Base-by-base conservation (phyloP, 2,113 vertebrate species). In the Speoplatyrhinus poulsoni region DNA sequence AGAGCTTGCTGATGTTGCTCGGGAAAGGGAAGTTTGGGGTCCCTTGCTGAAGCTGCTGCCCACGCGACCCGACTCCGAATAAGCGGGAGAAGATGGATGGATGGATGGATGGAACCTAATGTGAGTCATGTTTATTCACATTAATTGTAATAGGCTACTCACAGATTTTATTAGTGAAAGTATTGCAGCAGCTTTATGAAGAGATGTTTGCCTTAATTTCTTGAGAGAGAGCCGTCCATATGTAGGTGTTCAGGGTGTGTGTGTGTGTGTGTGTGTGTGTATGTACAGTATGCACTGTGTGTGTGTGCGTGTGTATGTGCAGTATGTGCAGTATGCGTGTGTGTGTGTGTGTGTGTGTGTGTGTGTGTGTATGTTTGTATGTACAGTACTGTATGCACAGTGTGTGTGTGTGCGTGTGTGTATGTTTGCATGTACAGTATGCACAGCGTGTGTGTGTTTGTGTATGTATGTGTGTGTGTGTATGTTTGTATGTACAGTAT, bases 221-320 rank as follows among this genome's bases (percentile, higher is more conserved):
- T 19, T 19, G 11, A 52, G 11, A 52, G 11, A 52, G 11, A n/a
- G 11, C 5, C 50, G 10, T 33, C 3, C 32, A 26, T 13, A 4
- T 60, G 26, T 76, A 61, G 33, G 64, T 55, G 32, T 65, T 54
- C 32, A 46, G n/a, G 6, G 46, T 73, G 33, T 41, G 4, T 64
- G 33, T n/a, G 46, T 26, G 17, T 59, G 12, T 59, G n/a, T 36
- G 10, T 59, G 11, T 46, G 2, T 64, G 33, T n/a, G 46, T 60
- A 49, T 69, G 54, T 9, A 16, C 17, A 16, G 17, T 16, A 10
- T 33, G n/a, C n/a, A n/a, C n/a, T 26, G 17, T 59, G 12, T 59
- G n/a, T 36, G 10, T 59, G 11, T 46, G 2, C 2, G 47, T 49
- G 1, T 49, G 47, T 49, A 12, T 49, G 47, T 49, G 2, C 12